Evolutionary conservation across 2,797 vertebrate genomes (phyloP), one percentile per base, ranked within the genome.

Genomic region (Chelmon rostratus): DNA sequence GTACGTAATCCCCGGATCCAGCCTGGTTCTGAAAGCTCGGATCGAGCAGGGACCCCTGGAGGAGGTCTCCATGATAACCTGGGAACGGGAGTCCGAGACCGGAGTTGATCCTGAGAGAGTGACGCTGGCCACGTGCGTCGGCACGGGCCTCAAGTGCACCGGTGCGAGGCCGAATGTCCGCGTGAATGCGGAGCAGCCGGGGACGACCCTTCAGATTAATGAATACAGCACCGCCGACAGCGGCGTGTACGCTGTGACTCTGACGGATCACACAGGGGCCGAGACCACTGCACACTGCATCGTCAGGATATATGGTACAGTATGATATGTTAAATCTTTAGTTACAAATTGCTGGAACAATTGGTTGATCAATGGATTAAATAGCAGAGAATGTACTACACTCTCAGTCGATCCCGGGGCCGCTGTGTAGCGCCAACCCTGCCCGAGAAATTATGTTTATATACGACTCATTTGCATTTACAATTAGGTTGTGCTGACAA

Each of bases 271-370:
- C 28, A 66, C 1, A 3, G 94, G 93, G 58, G 73, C 56, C 66
- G 77, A 75, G 35, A 79, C 59, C 72, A 86, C 83, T 0, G 90
- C 88, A 16, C 75, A 83, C 28, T 92, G 91, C 73, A 86, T 88
- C 23, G 93, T 96, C 82, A 88, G 92, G 58, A 92, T 93, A 64
- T 96, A 96, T 3, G 91, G 95, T 96, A 94, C 54, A 56, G 93
- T 89, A 81, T 53, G 66, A 75, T 4, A 10, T 2, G 25, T 35
- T 3, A 23, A 5, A 9, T 37, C 16, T 25, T 8, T 6, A 13
- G 9, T 35, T 19, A 23, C 40, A 62, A 37, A 16, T 3, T 13
- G 7, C 19, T 46, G 62, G 54, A 54, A 15, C 46, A n/a, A 21
- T 2, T 19, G 9, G 11, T 38, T 8, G 6, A 35, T 66, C 5